Conservation (phyloP, 2,797 vertebrate genomes). For the Pseudopleuronectes americanus region DNA sequence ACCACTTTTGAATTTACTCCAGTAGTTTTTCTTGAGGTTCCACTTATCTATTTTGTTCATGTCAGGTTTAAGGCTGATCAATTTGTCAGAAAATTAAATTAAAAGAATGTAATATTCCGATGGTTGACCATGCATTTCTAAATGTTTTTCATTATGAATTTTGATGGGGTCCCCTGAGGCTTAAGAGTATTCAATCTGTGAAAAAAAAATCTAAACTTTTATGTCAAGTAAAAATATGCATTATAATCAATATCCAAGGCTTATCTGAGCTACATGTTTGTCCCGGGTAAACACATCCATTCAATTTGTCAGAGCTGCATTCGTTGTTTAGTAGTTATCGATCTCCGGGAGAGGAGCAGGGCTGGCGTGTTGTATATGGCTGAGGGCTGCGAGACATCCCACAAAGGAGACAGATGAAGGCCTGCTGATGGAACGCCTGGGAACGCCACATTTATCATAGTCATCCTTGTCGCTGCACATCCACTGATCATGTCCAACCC, state of each 20-base stretch:
- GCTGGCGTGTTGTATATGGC: conserved; percentile 68
- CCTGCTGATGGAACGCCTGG: conserved; percentile 64
- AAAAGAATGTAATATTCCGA: conserved; percentile 16
- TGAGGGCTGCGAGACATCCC: conserved; percentile 59
- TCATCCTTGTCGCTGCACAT: conserved; percentile 58
- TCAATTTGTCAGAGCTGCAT: conserved; percentile 63
- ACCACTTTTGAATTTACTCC: conserved; percentile 11
- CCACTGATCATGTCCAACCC: conserved; percentile 64
- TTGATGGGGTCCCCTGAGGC: conserved; percentile 11
- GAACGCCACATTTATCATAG: conserved; percentile 71
- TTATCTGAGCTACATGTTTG: conserved; percentile 50
- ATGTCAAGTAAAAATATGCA: conserved; percentile 51
- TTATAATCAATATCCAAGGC: conserved; percentile 58
- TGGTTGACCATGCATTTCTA: conserved; percentile 43
- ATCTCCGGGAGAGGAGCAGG: conserved; percentile 58
- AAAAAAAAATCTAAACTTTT: conserved; percentile 16
- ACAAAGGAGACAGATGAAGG: conserved; percentile 72
- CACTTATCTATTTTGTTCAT: conserved; percentile 24
- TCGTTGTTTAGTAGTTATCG: conserved; percentile 72
- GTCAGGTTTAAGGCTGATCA: conserved; percentile 21
- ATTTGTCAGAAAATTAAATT: conserved; percentile 19
- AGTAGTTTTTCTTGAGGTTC: conserved; percentile 25
- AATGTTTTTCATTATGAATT: conserved; percentile 24
- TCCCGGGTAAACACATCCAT: conserved; percentile 69
- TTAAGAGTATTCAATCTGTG: conserved; percentile 11